phyloP scores from a whole-genome alignment of 2,888 invertebrate species.

The Antheraea assamensis region DNA sequence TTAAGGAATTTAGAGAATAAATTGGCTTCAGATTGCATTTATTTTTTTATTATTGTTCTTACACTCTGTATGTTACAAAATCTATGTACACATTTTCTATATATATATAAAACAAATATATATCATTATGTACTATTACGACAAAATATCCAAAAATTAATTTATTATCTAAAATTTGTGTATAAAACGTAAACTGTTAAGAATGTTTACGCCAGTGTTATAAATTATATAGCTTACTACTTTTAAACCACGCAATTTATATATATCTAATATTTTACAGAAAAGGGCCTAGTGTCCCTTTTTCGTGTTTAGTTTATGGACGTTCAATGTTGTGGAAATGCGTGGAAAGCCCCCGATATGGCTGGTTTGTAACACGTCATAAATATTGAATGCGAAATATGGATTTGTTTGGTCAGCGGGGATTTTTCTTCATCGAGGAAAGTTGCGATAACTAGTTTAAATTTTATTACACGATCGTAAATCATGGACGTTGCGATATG shows the following conservation, averaged over 20 bases:
- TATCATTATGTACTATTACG: no score
- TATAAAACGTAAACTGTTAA: neutral
- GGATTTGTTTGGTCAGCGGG: constrained; percentile 42
- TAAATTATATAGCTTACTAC: constrained; percentile 33
- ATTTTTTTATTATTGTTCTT: no score
- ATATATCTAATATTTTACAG: constrained; percentile 23
- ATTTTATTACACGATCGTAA: constrained; percentile 1
- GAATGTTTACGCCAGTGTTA: constrained; percentile 26
- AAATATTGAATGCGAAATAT: constrained; percentile 61
- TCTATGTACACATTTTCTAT: no score
- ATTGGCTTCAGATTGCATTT: no score
- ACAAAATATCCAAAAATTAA: no score
- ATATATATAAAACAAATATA: no score
- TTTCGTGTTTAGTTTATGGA: constrained; percentile 61
- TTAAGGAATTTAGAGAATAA: no score
- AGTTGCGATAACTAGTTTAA: neutral
- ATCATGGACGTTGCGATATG: neutral
- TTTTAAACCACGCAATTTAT: constrained; percentile 34
- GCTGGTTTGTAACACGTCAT: constrained; percentile 58
- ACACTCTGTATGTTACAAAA: no score
- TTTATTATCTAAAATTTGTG: neutral
- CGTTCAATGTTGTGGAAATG: constrained; percentile 75
- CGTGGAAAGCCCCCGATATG: constrained; percentile 69
- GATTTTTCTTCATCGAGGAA: constrained; percentile 9
- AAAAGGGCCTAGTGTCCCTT: constrained; percentile 57